These are phyloP conservation scores for Myoxocephalus aenaeus DNA, from an alignment of 2,797 vertebrate species.

Conservation along the genomic window DNA sequence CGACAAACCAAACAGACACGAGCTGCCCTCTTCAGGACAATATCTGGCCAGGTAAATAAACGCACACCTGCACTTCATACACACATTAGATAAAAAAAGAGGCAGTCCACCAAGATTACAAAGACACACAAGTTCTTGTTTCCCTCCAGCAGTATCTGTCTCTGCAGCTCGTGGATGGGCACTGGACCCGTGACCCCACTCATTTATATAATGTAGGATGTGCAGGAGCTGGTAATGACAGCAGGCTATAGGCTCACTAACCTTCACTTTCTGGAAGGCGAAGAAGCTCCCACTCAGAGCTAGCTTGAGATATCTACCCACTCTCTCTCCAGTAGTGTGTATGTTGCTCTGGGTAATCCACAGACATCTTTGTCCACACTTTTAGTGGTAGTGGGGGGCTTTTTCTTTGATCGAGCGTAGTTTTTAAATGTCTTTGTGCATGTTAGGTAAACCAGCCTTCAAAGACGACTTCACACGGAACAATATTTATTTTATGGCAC, in stretches of 20 bases:
- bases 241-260: neutral
- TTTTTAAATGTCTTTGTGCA: neutral
- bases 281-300: neutral
- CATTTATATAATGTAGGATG: neutral
- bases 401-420: neutral
- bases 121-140: neutral
- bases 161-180: neutral
- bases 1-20: constrained; percentile 67
- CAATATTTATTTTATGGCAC: neutral
- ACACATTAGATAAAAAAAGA: neutral
- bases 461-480: neutral
- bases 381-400: neutral
- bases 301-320: neutral
- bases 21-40: constrained; percentile 83
- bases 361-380: neutral
- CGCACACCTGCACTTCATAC: constrained; percentile 6
- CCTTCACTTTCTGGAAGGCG: neutral
- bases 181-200: neutral
- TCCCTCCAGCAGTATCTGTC: neutral
- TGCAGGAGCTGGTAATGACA: neutral
- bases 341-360: neutral
- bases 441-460: neutral
- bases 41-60: constrained; percentile 87
- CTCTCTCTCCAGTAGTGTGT: neutral
- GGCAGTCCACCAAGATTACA: neutral